These are phyloP conservation scores for Gonatopus flavifemur DNA, from an alignment of 1,140 invertebrate species.

Conservation along the genomic window DNA sequence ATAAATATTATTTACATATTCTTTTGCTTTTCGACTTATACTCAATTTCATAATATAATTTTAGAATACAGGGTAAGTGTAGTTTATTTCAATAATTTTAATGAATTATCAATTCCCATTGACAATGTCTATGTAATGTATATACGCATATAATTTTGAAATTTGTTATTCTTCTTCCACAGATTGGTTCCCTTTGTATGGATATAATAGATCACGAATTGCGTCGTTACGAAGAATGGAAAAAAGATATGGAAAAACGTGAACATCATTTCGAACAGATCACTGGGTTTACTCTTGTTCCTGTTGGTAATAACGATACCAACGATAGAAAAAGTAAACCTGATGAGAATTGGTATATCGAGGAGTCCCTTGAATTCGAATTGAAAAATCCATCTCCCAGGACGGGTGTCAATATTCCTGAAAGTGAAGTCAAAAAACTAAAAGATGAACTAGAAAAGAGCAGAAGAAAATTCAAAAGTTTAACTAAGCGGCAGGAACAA, in stretches of 20 bases:
- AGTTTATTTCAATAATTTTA: conserved; percentile 7
- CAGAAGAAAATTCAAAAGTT: conserved; percentile 74
- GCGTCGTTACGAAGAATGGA: conserved; percentile 90
- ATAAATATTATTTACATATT: conserved; percentile 97
- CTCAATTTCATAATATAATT: conserved; percentile 91
- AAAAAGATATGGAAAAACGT: conserved; percentile 78
- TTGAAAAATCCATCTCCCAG: conserved; percentile 44
- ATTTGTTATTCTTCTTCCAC: conserved; percentile 45
- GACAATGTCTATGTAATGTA: neutral
- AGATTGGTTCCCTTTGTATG: conserved; percentile 94
- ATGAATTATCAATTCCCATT: conserved; percentile 10
- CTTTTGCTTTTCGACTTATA: conserved; percentile 96
- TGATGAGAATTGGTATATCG: conserved; percentile 52
- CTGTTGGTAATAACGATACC: conserved; percentile 36
- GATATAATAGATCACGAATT: conserved; percentile 95
- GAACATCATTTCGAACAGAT: conserved; percentile 52
- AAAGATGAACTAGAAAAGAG: conserved; percentile 83
- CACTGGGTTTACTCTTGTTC: conserved; percentile 49
- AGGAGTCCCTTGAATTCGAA: conserved; percentile 50
- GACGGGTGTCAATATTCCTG: conserved; percentile 30
- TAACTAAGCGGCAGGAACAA: conserved; percentile 91
- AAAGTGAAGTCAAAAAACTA: conserved; percentile 62
- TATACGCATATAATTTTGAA: conserved; percentile 7
- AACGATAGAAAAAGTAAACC: conserved; percentile 49
- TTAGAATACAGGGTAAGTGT: conserved; percentile 78